phyloP scores from a whole-genome alignment of 2,888 invertebrate genomes.

The Aricia artaxerxes region DNA sequence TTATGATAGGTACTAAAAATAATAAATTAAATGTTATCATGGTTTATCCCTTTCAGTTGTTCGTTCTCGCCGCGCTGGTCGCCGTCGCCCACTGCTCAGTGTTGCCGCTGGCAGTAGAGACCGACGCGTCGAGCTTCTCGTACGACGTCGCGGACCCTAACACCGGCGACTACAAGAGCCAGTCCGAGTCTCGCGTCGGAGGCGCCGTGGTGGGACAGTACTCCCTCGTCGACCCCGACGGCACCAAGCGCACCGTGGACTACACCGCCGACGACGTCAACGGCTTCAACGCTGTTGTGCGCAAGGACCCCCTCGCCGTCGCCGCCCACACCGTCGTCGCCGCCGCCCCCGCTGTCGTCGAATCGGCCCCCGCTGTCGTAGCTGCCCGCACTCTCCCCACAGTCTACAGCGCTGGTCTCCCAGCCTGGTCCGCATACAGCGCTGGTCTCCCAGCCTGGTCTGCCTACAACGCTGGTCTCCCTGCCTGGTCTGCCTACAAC shows the following conservation, averaged over 20 bases:
- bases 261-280: conserved; percentile 66
- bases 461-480: conserved; percentile 9
- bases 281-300: conserved; percentile 74
- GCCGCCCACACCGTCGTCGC: conserved; percentile 41
- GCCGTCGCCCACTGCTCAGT: conserved; percentile 43
- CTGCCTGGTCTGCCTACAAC: conserved; percentile 32
- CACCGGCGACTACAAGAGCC: conserved; percentile 67
- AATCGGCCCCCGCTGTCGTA: conserved; percentile 47
- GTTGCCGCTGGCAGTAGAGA: conserved; percentile 31
- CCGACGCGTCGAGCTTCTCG: conserved; percentile 52
- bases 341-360: conserved; percentile 40
- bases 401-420: conserved; percentile 42
- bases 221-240: conserved; percentile 64
- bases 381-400: conserved; percentile 44
- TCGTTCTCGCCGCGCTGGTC: conserved; percentile 47
- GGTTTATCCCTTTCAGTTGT: not conserved
- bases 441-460: conserved; percentile 40
- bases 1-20: too few species aligned
- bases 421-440: conserved; percentile 30
- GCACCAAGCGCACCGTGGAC: conserved; percentile 64
- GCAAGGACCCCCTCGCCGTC: conserved; percentile 49
- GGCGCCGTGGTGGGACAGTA: conserved; percentile 65
- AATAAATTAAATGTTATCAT: too few species aligned
- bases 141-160: conserved; percentile 65
- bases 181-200: conserved; percentile 58